Conservation (phyloP, 2,888 invertebrate genomes). For the Cryptosula pallasiana region DNA sequence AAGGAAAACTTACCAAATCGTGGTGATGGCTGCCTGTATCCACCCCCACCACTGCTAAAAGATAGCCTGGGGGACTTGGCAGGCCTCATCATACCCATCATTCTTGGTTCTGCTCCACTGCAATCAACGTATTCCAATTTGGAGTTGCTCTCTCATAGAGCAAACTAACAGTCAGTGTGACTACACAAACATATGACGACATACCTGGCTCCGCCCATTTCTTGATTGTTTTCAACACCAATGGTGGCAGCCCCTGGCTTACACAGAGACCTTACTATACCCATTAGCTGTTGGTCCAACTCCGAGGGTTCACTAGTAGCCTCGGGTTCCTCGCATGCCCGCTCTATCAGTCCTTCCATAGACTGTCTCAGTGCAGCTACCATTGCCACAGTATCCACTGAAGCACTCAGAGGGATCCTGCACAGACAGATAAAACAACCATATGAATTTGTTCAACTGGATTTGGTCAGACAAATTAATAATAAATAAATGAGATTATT, state of each 20-base stretch:
- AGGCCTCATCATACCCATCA: slow-evolving; percentile 16
- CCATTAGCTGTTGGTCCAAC: slow-evolving; percentile 61
- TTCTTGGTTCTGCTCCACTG: neutral
- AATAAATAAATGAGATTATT: no score
- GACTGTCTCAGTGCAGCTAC: slow-evolving; percentile 83
- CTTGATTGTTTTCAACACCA: slow-evolving; percentile 31
- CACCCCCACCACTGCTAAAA: neutral
- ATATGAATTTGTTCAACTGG: no score
- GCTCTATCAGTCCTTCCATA: slow-evolving; percentile 75
- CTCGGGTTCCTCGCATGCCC: slow-evolving; percentile 75
- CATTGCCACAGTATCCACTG: slow-evolving; percentile 69
- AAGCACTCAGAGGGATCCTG: slow-evolving; percentile 79
- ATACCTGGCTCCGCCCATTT: slow-evolving; percentile 25
- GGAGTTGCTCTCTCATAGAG: neutral
- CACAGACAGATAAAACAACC: slow-evolving; percentile 28
- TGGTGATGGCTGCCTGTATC: neutral
- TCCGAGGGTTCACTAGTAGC: slow-evolving; percentile 66
- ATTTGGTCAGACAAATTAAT: no score
- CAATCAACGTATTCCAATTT: neutral
- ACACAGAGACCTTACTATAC: slow-evolving; percentile 70
- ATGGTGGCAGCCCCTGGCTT: slow-evolving; percentile 63
- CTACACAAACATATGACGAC: neutral
- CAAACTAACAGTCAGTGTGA: no score
- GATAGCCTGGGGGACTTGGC: neutral
- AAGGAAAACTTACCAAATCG: neutral